Base-by-base conservation (phyloP, 2,113 vertebrate genomes). In the Psilopogon haemacephalus region DNA sequence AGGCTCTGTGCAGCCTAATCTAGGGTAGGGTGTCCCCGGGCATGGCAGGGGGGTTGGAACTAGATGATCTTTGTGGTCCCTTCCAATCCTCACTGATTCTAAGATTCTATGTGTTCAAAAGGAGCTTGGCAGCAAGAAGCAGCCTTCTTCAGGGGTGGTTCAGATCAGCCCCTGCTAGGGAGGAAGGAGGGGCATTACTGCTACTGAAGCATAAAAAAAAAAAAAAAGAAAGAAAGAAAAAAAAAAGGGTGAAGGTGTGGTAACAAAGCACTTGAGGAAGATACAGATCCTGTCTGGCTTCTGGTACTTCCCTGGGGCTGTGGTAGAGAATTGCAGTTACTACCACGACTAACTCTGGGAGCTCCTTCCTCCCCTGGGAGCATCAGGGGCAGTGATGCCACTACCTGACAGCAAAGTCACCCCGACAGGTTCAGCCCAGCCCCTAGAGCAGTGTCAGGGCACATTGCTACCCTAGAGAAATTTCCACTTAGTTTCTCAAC, bases 321-420 rank as follows among this genome's bases (percentile, higher is more conserved):
- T 28, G 9, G 7, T 46, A 2, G 5, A 40, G 27, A 82, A 20
- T 17, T 60, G 21, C 15, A 75, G 28, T 28, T 68, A 15, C 33
- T n/a, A 13, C 0, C 1, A 0, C 19, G 14, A 56, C 2, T 27
- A 9, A 5, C 27, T 52, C 23, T 0, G 4, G 20, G 16, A 84
- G 7, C 40, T 73, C 19, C 1, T 9, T 67, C 28, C 14, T 42
- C 5, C 56, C 20, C 30, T 35, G 37, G 54, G 26, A 37, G 14
- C 26, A 44, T 50, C 19, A 33, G 38, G 3, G 4, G 48, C 24
- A 72, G 24, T 8, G 5, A 3, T 11, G 32, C 7, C 7, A 1
- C 27, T 18, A 35, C 23, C 26, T 15, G 15, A 2, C 40, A 37
- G 21, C 24, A 35, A 46, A 7, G 24, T 50, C 19, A 14, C 33